phyloP scores from a whole-genome alignment of 2,113 vertebrate genomes.

The Danio rerio region DNA sequence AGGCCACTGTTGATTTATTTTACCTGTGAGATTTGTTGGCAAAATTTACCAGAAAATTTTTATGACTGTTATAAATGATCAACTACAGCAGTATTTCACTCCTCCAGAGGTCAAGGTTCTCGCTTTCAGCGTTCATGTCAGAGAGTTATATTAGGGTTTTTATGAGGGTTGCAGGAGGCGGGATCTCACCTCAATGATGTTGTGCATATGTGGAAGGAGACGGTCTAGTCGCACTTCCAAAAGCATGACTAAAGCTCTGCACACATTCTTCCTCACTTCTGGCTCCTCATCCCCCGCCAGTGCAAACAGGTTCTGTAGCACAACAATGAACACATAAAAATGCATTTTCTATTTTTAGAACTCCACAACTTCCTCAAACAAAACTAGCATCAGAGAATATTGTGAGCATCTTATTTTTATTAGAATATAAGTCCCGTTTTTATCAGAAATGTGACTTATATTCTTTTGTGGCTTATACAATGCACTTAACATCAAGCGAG shows the following conservation, averaged over 20 bases:
- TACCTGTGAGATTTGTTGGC: neutral
- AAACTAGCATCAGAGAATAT: neutral
- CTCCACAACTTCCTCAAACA: neutral
- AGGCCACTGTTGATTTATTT: slow-evolving; percentile 6
- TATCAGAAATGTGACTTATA: too few species aligned
- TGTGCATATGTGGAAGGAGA: slow-evolving; percentile 96
- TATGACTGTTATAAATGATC: neutral
- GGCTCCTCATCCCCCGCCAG: slow-evolving; percentile 94
- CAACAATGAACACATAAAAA: neutral
- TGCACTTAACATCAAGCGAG: too few species aligned
- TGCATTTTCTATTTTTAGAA: neutral
- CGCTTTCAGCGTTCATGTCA: neutral
- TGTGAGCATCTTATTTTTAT: too few species aligned
- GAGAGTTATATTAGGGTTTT: neutral
- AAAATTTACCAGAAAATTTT: neutral
- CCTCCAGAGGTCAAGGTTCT: neutral
- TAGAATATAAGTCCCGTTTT: too few species aligned
- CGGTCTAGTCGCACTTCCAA: slow-evolving; percentile 96
- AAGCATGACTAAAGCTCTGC: slow-evolving; percentile 95
- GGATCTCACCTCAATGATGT: slow-evolving; percentile 90
- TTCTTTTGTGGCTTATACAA: too few species aligned
- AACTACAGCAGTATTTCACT: neutral
- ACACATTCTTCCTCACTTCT: slow-evolving; percentile 96
- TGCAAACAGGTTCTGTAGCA: slow-evolving; percentile 90
- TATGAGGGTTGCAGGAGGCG: neutral